These are phyloP conservation scores for Sternotherus odoratus DNA, from an alignment of 2,797 vertebrate genomes.

Conservation along the genomic window DNA sequence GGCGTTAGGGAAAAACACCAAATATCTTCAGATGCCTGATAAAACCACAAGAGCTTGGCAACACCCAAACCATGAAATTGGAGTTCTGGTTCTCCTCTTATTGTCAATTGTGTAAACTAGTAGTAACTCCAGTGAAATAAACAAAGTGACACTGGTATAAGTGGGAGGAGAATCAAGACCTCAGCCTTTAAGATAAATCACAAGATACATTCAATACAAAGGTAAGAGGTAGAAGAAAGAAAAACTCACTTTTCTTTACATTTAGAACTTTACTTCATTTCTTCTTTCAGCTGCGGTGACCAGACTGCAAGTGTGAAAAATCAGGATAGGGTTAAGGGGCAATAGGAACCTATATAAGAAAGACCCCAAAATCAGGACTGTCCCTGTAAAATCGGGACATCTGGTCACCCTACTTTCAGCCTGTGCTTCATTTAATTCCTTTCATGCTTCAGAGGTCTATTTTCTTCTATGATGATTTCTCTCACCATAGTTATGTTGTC, in stretches of 20 bases:
- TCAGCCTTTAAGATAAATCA: background rate
- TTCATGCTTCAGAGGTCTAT: conserved; percentile 69
- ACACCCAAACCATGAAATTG: background rate
- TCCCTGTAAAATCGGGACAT: too few relatives aligned
- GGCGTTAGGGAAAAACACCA: background rate
- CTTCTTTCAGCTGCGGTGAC: conserved; percentile 77
- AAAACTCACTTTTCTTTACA: conserved; percentile 79
- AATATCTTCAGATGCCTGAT: background rate
- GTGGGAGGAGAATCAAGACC: background rate
- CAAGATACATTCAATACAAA: background rate
- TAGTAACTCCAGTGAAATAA: background rate
- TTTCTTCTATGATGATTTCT: conserved; percentile 77
- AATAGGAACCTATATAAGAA: too few relatives aligned
- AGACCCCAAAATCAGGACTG: too few relatives aligned
- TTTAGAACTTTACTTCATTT: conserved; percentile 76
- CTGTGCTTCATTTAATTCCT: conserved; percentile 74
- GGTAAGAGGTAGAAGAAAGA: background rate
- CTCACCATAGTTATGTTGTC: conserved; percentile 80
- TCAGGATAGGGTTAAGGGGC: too few relatives aligned
- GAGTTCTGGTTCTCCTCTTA: background rate
- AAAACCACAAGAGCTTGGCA: background rate
- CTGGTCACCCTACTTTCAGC: too few relatives aligned
- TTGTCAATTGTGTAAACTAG: background rate
- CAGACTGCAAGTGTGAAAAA: too few relatives aligned
- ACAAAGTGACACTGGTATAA: background rate